Percentiles rank a stretch among this genome's conserved stretches.
These are phyloP conservation scores for Okapia johnstoni DNA, from an alignment of 2,113 vertebrate genomes.

Conservation along the genomic window DNA sequence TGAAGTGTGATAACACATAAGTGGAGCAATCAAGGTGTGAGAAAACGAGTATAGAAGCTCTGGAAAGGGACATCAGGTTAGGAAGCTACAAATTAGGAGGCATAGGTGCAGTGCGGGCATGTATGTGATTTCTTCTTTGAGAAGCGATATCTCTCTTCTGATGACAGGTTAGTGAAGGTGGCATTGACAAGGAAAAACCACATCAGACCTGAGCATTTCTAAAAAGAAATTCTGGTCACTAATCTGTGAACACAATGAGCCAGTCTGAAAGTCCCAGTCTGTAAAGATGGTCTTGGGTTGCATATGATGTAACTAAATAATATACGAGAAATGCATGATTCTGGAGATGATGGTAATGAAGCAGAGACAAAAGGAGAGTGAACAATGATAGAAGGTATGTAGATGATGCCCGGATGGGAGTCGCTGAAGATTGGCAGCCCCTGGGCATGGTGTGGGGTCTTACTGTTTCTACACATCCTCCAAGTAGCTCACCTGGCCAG, in stretches of 20 bases:
- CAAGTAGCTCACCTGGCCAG: not conserved
- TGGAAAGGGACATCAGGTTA: not conserved
- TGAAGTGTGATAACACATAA: not conserved
- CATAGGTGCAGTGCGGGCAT: not conserved
- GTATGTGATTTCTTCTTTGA: not conserved
- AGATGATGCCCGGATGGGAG: not conserved
- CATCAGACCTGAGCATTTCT: too few relatives aligned
- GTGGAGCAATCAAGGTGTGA: not conserved
- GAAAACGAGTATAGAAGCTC: not conserved
- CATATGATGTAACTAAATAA: too few relatives aligned
- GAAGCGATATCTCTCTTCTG: not conserved
- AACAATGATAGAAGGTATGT: not conserved
- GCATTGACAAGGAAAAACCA: not conserved
- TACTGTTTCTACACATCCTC: accelerated
- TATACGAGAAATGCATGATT: too few relatives aligned
- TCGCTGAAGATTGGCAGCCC: not conserved
- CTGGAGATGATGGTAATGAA: too few relatives aligned
- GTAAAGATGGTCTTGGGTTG: too few relatives aligned
- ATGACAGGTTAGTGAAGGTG: not conserved
- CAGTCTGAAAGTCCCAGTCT: too few relatives aligned
- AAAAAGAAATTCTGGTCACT: too few relatives aligned
- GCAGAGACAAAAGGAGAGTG: not conserved
- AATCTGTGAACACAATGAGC: too few relatives aligned
- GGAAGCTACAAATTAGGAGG: not conserved
- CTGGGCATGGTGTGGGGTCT: not conserved